These are phyloP conservation scores for Acropternis orthonyx DNA, from an alignment of 2,797 vertebrate species.

Conservation along the genomic window DNA sequence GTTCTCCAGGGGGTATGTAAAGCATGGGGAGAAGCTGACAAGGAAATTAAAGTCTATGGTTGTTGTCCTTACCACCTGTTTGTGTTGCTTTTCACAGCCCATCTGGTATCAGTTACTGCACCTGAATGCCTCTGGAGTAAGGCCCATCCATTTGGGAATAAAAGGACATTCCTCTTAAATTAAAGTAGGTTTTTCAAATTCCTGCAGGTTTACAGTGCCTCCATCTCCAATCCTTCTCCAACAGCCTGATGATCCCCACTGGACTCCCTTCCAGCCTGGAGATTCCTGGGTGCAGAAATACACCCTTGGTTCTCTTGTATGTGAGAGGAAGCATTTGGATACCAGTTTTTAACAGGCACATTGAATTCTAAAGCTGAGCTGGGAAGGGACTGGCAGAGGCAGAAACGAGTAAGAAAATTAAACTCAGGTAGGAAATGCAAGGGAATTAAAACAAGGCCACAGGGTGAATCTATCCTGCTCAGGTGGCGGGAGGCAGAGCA, in stretches of 20 bases:
- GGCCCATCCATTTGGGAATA: slow-evolving; percentile 22
- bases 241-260: background rate
- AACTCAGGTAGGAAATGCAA: fast-evolving
- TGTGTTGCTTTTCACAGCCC: slow-evolving; percentile 8
- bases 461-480: background rate
- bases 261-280: background rate
- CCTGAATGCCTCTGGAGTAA: slow-evolving; percentile 18
- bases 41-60: background rate
- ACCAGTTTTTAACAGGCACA: background rate
- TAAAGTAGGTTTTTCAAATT: slow-evolving; percentile 32
- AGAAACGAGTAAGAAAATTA: background rate
- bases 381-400: background rate
- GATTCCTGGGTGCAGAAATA: background rate
- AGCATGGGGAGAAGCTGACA: background rate
- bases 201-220: background rate
- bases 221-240: background rate
- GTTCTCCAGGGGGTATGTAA: background rate
- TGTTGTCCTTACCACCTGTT: slow-evolving; percentile 25
- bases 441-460: background rate
- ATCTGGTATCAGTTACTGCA: slow-evolving; percentile 51
- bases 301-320: fast-evolving
- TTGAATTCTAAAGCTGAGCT: background rate
- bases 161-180: slow-evolving; percentile 57
- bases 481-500: background rate
- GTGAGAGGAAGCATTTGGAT: background rate